Evolutionary conservation across 2,888 invertebrate genomes (phyloP), one percentile per base, ranked within the genome.

Genomic region (Gandaritis pyraliata): DNA sequence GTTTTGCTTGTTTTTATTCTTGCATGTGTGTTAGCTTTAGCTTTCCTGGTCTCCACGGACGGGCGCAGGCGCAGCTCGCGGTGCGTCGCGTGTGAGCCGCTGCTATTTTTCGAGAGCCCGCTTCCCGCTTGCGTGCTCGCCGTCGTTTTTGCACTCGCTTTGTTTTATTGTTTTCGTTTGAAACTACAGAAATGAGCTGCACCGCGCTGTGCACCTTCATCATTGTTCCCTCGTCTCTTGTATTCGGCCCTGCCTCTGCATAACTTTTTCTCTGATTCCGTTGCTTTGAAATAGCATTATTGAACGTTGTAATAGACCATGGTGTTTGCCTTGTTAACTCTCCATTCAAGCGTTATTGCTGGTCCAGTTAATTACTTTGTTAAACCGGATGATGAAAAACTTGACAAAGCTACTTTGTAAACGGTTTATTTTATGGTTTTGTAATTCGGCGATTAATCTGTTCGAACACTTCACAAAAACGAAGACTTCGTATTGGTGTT

Each of bases 141-240:
- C 75, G 82, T 80, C 81, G 82, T 86, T 86, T 88, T 87, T 86
- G 83, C 83, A 80, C 80, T 81, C 82, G 81, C 84, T 84, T 85
- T 86, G 85, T 87, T 87, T 87, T 86, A 85, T 88, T 89, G 84
- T 87, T 85, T 85, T 84, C 80, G 79, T 82, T 82, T 80, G 80
- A 70, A 77, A 78, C 76, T 79, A 82, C 81, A 83, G 82, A 88
- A 88, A 86, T 86, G 87, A 86, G 79, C 83, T 82, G 77, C 83
- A 75, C 74, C 75, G 73, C 78, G 45, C 45, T n/a, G n/a, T n/a
- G n/a, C n/a, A 54, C 46, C 43, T 45, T 46, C 54, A 38, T 16
- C 80, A 85, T 88, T 87, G 87, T 87, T 86, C 85, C 78, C 75
- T 82, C 77, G 70, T 56, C 81, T 80, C 77, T 83, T 79, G 80